Base-by-base conservation (phyloP, 2,797 vertebrate genomes). In the Balearica regulorum region DNA sequence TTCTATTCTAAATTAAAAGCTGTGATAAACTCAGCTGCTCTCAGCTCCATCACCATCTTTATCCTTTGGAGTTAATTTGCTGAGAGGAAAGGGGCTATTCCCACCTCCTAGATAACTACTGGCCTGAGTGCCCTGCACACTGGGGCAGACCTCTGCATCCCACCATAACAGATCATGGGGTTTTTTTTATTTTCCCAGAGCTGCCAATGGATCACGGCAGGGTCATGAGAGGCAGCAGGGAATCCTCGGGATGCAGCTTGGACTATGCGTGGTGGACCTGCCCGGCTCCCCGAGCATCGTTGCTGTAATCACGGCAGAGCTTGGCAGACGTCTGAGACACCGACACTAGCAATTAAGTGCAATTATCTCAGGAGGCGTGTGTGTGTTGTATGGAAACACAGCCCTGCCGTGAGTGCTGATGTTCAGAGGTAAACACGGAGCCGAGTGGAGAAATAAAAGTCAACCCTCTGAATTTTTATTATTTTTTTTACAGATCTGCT, bases 11-110 rank as follows among this genome's bases (percentile, higher is more conserved):
- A 90, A 89, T 13, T 44, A 89, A 91, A 92, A 91, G 68, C 92
- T 93, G 81, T 37, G 55, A 89, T 85, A 85, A 93, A 93, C 92
- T 96, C 90, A 80, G 75, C 94, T 79, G 86, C 77, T 90, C 46
- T 72, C 6, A 0, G 20, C 70, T 95, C 70, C 4, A 0, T 68
- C 91, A 62, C 51, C 48, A 12, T 35, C 75, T 58, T 87, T 60
- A 35, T 60, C 55, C 55, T 31, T 71, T 0, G 0, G 72, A 90
- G 43, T 75, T 90, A 71, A 72, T 51, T 88, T 62, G 20, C 69
- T 28, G 66, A 75, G 77, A 60, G 87, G 70, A 73, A 82, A 93
- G 78, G 73, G 66, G 26, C 66, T 55, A 6, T 83, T 95, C 78
- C 64, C 71, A 60, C 21, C 61, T 35, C 57, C 11, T n/a, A 13